A percentile compares a stretch with the other conserved stretches of the same genome.
phyloP scores from a whole-genome alignment of 2,113 vertebrate species.

The Perca fluviatilis region DNA sequence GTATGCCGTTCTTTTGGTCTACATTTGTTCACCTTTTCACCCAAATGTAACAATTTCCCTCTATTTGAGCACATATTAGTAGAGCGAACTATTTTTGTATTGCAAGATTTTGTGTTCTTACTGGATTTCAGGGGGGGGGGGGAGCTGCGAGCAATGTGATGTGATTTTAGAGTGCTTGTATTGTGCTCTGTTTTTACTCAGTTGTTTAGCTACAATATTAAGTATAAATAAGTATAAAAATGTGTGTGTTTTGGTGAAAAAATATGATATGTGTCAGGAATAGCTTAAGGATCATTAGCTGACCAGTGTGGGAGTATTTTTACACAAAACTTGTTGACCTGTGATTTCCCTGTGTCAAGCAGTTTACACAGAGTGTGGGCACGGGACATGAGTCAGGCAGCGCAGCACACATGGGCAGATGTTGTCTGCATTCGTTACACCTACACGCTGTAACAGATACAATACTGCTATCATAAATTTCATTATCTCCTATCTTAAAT shows the following conservation, averaged over 20 bases:
- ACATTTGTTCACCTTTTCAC: neutral
- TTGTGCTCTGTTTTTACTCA: no score
- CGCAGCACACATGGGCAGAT: neutral
- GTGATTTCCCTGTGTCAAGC: neutral
- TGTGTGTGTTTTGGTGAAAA: neutral
- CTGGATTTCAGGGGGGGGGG: no score
- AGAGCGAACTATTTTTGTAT: neutral
- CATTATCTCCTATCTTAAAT: neutral
- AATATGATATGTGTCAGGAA: neutral
- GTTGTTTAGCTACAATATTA: no score
- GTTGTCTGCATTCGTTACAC: constrained; percentile 3
- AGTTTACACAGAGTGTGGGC: neutral
- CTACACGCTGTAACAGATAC: neutral
- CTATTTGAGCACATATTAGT: neutral
- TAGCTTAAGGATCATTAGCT: neutral
- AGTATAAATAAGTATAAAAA: neutral
- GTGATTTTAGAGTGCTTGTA: no score
- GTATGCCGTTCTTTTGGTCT: neutral
- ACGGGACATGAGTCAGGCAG: neutral
- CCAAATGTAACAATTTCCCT: neutral
- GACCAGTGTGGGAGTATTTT: neutral
- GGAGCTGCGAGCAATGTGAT: no score
- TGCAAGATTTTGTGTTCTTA: no score
- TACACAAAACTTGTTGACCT: constrained; percentile 2
- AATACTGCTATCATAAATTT: neutral